Evolutionary conservation across 1,140 invertebrate genomes (phyloP).

Genomic region (Panagrolaimus sp.): DNA sequence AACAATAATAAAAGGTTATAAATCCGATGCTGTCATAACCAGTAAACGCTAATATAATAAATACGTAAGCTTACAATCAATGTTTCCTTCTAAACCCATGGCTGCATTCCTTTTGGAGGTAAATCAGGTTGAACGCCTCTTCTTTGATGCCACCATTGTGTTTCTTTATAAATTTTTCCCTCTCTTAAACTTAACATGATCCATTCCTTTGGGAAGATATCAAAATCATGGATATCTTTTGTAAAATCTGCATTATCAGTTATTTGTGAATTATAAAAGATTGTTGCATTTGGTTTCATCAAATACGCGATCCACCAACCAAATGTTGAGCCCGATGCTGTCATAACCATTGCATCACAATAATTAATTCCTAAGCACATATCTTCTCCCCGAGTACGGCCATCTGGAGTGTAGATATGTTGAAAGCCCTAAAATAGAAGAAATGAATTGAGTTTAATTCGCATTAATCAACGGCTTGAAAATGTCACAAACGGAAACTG

Average conservation of each 20-base stretch:
- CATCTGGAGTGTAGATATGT: neutral
- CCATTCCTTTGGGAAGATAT: neutral
- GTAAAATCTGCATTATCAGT: slow-evolving; percentile 9
- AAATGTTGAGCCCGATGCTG: neutral
- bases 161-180: neutral
- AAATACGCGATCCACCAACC: slow-evolving; percentile 1
- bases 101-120: neutral
- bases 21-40: neutral
- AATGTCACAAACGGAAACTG: no score
- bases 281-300: neutral
- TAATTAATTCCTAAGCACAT: neutral
- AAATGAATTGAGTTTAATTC: no score
- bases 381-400: neutral
- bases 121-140: neutral
- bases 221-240: slow-evolving; percentile 10
- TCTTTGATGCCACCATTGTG: slow-evolving; percentile 12
- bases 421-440: slow-evolving; percentile 3
- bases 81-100: neutral
- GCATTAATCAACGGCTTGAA: no score
- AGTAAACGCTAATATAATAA: neutral
- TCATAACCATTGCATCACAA: slow-evolving; percentile 11
- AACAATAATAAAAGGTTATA: neutral
- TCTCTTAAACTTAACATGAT: neutral
- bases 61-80: neutral
- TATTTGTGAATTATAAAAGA: slow-evolving; percentile 2